Percentiles rank a stretch among this genome's conserved stretches.
Conservation (phyloP, 2,113 vertebrate genomes). For the Paedocypris sp. region DNA sequence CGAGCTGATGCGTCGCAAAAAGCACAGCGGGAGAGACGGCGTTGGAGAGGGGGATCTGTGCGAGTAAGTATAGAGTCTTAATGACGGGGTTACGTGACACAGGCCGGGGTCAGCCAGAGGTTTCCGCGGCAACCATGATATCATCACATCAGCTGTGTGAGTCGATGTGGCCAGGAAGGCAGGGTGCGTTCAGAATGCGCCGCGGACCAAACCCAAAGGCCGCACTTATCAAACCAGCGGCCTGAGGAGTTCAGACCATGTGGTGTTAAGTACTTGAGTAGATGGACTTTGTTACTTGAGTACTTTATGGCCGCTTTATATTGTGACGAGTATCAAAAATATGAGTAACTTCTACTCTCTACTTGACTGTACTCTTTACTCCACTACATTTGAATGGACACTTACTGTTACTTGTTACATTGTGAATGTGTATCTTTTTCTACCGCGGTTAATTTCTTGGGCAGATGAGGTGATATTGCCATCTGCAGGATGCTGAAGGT, state of each 20-base stretch:
- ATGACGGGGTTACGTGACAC: constrained; percentile 51
- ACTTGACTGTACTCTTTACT: too few relatives aligned
- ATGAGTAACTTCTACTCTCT: too few relatives aligned
- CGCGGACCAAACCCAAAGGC: too few relatives aligned
- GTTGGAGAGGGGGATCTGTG: constrained; percentile 20
- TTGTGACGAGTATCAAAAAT: too few relatives aligned
- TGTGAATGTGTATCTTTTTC: too few relatives aligned
- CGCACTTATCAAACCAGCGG: constrained; percentile 27
- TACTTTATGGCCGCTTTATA: too few relatives aligned
- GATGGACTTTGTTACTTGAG: neutral
- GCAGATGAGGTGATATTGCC: too few relatives aligned
- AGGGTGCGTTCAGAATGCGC: too few relatives aligned
- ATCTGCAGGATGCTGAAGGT: too few relatives aligned
- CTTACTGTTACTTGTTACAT: too few relatives aligned
- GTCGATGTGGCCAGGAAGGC: constrained; percentile 33
- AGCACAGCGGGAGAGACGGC: neutral
- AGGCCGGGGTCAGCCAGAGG: constrained; percentile 52
- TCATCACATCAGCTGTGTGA: constrained; percentile 60
- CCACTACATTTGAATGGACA: too few relatives aligned
- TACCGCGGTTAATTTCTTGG: too few relatives aligned
- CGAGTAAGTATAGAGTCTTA: constrained; percentile 45
- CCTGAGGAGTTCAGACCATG: constrained; percentile 4
- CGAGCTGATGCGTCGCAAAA: neutral
- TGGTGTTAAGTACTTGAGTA: constrained; percentile 13
- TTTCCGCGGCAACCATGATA: constrained; percentile 51